Evolutionary conservation across 2,113 vertebrate genomes (phyloP).

Genomic region (Mastomys natalensis): DNA sequence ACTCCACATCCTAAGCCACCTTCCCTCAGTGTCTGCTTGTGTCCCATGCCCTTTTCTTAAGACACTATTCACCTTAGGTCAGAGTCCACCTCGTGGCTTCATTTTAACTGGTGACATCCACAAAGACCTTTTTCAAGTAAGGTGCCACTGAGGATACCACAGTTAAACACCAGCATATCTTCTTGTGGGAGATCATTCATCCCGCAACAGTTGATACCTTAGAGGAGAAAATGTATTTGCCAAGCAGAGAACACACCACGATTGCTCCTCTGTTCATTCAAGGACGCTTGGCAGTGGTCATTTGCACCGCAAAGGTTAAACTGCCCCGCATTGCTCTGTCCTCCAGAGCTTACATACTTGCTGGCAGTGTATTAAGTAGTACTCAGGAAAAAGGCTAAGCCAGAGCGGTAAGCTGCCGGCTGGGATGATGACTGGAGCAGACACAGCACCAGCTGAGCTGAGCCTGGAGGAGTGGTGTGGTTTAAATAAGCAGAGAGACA

Average conservation of each 20-base stretch:
- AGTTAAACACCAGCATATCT: background rate
- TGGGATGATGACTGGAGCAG: rapidly evolving
- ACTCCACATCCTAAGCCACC: background rate
- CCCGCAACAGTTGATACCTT: rapidly evolving
- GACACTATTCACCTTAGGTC: background rate
- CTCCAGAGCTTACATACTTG: background rate
- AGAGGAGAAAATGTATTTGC: background rate
- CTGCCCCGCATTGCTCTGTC: background rate
- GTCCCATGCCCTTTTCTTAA: background rate
- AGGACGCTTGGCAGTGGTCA: rapidly evolving
- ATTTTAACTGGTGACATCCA: background rate
- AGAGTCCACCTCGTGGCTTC: background rate
- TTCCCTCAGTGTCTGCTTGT: background rate
- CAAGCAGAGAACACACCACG: rapidly evolving
- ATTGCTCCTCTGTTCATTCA: background rate
- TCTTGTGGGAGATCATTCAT: background rate
- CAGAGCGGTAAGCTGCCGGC: background rate
- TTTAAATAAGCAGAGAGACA: background rate
- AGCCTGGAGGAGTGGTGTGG: background rate
- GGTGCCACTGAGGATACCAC: background rate
- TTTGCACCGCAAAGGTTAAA: too few relatives aligned
- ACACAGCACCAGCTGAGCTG: background rate
- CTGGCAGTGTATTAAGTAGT: background rate
- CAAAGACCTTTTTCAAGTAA: background rate
- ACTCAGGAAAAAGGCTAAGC: background rate